These are phyloP conservation scores for Heterodera schachtii DNA, from an alignment of 1,140 invertebrate genomes.

Conservation along the genomic window DNA sequence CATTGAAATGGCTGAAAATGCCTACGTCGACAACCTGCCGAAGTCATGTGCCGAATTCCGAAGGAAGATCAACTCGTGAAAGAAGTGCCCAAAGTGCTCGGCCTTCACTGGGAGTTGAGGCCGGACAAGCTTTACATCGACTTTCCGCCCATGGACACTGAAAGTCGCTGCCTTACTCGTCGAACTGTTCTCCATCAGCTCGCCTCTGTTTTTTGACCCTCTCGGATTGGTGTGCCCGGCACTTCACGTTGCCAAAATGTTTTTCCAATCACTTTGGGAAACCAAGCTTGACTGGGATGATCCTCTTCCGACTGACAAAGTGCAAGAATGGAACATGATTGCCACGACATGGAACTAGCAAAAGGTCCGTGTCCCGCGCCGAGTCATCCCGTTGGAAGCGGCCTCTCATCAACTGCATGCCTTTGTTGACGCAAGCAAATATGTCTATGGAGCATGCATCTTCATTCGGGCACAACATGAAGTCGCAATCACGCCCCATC, in stretches of 20 bases:
- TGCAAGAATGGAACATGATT: neutral
- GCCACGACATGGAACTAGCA: neutral
- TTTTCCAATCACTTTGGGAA: constrained; percentile 45
- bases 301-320: neutral
- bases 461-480: constrained; percentile 25
- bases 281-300: constrained; percentile 23
- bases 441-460: constrained; percentile 33
- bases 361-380: neutral
- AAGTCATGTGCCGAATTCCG: constrained; percentile 14
- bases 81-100: constrained; percentile 35
- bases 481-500: neutral
- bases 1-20: constrained; percentile 31
- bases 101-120: constrained; percentile 37
- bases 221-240: constrained; percentile 32
- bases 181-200: constrained; percentile 32
- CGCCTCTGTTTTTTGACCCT: constrained; percentile 39
- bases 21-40: constrained; percentile 46
- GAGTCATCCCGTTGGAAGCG: neutral
- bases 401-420: constrained; percentile 39
- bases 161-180: constrained; percentile 20
- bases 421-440: constrained; percentile 39
- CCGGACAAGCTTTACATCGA: constrained; percentile 2
- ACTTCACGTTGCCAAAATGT: constrained; percentile 25
- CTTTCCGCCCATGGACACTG: neutral
- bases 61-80: neutral